Conservation (phyloP, 1,140 invertebrate species). For the Drosophila miranda region DNA sequence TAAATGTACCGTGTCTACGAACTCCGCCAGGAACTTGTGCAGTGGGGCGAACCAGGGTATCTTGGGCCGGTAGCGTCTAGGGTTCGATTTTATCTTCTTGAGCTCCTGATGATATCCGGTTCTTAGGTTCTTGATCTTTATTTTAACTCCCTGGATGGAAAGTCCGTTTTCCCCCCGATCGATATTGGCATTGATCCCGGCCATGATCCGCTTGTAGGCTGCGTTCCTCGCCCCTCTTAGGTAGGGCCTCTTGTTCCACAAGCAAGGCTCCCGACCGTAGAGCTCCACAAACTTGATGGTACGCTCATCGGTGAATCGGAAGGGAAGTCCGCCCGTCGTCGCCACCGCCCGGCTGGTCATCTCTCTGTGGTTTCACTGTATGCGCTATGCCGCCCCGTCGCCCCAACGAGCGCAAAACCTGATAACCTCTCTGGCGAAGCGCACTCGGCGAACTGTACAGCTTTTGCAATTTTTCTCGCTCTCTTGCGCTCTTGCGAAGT, state of each 20-base stretch:
- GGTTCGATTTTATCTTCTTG: slow-evolving; percentile 50
- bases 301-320: slow-evolving; percentile 61
- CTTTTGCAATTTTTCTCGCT: slow-evolving; percentile 6
- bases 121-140: slow-evolving; percentile 65
- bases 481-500: slow-evolving; percentile 15
- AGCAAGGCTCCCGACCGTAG: slow-evolving; percentile 54
- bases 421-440: too few relatives aligned
- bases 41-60: slow-evolving; percentile 54
- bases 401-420: too few relatives aligned
- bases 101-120: slow-evolving; percentile 58
- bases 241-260: slow-evolving; percentile 55
- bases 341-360: background rate
- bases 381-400: too few relatives aligned
- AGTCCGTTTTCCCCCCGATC: slow-evolving; percentile 22
- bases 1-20: slow-evolving; percentile 47
- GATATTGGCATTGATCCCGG: slow-evolving; percentile 41
- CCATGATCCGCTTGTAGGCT: slow-evolving; percentile 57
- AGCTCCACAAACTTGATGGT: slow-evolving; percentile 58
- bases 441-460: too few relatives aligned
- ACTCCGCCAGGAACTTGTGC: slow-evolving; percentile 45
- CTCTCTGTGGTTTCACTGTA: too few relatives aligned
- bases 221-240: slow-evolving; percentile 39
- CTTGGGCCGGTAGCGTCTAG: slow-evolving; percentile 41
- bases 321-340: slow-evolving; percentile 16
- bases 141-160: slow-evolving; percentile 46